Base-by-base conservation (phyloP, 2,113 vertebrate species). In the Thunnus maccoyii region DNA sequence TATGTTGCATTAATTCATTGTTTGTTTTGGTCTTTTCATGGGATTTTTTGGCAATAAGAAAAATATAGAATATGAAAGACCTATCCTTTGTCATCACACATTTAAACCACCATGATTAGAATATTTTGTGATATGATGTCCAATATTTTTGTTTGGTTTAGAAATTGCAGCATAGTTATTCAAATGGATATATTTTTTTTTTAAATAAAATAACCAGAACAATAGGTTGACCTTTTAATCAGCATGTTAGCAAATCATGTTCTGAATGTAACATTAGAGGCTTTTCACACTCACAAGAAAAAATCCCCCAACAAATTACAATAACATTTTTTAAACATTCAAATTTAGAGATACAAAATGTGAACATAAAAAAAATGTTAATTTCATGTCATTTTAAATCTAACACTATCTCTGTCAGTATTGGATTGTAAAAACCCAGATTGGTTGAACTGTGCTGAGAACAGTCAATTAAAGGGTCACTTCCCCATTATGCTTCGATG, bases 401-500 rank as follows among this genome's bases (percentile, higher is more conserved):
- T 5, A 57, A 27, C 50, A 6, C 13, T 1, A 3, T 57, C 20
- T 62, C 51, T 75, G 18, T 76, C 72, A 54, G 20, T 22, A 30
- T 14, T 6, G 4, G 17, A 54, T 70, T 3, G 1, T 16, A n/a
- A 27, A 72, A 78, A 54, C n/a, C 14, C 6, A n/a, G 17, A 68
- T 18, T 50, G 7, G 54, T 30, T 57, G 20, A 76, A 69, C 16
- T 1, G 16, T 11, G 30, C 27, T 61, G 25, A 79, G 50, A 78
- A 20, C 41, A 58, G 22, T 78, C 72, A 36, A 82, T 84, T 79
- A 25, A 79, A 69, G 52, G 64, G 69, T 78, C 30, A 54, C 51
- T 56, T 78, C 50, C 36, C 47, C 32, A 66, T 80, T 82, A 65
- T 22, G 71, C 63, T 74, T 76, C 67, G 58, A 78, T 70, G 58